These are phyloP conservation scores for Fregetta grallaria DNA, from an alignment of 2,113 vertebrate genomes.

Conservation along the genomic window DNA sequence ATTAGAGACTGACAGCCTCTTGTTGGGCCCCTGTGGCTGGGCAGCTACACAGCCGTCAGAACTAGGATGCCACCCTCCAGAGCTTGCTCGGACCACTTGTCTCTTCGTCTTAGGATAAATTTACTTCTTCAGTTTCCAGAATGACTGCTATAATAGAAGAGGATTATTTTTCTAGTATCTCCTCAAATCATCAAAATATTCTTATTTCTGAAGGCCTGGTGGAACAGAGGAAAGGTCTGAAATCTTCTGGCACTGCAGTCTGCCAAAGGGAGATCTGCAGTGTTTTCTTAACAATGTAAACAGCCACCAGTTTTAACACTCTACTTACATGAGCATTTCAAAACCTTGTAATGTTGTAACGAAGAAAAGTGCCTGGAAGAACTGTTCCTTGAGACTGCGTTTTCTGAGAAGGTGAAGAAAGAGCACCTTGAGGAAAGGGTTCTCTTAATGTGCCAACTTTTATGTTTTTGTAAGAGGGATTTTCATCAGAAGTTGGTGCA, in stretches of 20 bases:
- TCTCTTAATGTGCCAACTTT: neutral
- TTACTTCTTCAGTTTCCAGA: neutral
- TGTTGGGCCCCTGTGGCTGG: neutral
- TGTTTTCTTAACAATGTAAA: neutral
- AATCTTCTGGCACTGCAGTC: neutral
- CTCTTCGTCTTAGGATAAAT: neutral
- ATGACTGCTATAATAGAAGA: neutral
- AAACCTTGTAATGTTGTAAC: constrained; percentile 6
- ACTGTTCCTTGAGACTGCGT: neutral
- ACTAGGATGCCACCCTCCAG: neutral
- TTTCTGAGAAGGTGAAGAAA: constrained; percentile 50
- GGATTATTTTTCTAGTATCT: neutral
- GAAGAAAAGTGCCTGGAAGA: neutral
- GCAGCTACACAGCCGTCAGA: neutral
- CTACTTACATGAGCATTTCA: neutral
- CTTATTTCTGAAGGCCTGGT: neutral
- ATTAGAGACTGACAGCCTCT: neutral
- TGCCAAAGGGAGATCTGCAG: neutral
- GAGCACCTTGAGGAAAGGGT: neutral
- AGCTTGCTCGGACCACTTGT: neutral
- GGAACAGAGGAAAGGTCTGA: neutral
- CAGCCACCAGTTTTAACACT: neutral
- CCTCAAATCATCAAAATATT: neutral
- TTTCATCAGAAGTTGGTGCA: neutral
- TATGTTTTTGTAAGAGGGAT: neutral